phyloP scores from a whole-genome alignment of 2,113 vertebrate genomes.

The Eleginops maclovinus region DNA sequence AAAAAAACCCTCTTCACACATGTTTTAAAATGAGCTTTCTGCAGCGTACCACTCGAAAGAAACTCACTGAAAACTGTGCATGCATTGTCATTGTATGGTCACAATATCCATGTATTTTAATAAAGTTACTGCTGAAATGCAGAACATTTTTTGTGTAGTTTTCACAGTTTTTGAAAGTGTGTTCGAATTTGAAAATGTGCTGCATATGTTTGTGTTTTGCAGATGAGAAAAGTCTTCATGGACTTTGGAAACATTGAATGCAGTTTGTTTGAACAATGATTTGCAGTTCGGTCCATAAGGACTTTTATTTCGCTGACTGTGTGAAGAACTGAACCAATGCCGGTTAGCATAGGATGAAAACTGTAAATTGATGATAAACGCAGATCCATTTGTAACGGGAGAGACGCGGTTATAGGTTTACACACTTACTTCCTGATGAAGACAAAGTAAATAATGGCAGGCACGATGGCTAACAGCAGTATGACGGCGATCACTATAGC shows the following conservation, averaged over 20 bases:
- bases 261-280: neutral
- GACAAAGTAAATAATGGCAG: slow-evolving; percentile 39
- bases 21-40: no score
- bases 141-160: neutral
- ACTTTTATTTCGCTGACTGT: neutral
- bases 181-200: no score
- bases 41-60: no score
- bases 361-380: neutral
- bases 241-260: neutral
- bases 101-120: neutral
- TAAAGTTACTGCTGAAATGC: neutral
- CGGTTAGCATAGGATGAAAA: neutral
- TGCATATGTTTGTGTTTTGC: neutral
- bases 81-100: no score
- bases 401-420: neutral
- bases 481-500: slow-evolving; percentile 42
- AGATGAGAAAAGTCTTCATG: neutral
- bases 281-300: neutral
- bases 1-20: no score
- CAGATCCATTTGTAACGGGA: neutral
- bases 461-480: slow-evolving; percentile 36
- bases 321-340: neutral
- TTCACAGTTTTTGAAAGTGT: no score
- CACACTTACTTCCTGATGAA: slow-evolving; percentile 55
- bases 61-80: no score